Percentiles rank a stretch among this genome's conserved stretches.
Conservation (phyloP, 2,797 vertebrate species). For the Sparus aurata region DNA sequence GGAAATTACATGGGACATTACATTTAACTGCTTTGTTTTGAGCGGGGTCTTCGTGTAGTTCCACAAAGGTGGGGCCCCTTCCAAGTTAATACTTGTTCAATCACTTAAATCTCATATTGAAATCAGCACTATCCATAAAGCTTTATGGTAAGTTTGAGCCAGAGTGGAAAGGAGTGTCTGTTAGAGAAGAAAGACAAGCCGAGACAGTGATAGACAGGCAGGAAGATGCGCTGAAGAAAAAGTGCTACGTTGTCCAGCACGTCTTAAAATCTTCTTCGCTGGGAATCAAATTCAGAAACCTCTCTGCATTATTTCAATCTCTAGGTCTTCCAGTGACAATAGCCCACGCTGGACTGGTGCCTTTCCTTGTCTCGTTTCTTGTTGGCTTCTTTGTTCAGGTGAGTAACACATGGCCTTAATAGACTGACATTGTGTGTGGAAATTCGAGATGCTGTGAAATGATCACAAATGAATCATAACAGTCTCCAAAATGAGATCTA, state of each 20-base stretch:
- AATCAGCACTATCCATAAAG: constrained; percentile 72
- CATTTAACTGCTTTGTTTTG: constrained; percentile 83
- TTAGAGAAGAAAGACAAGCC: constrained; percentile 11
- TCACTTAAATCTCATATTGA: constrained; percentile 75
- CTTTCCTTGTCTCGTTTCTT: constrained; percentile 84
- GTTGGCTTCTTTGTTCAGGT: constrained; percentile 83
- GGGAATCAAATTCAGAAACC: constrained; percentile 14
- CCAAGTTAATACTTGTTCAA: constrained; percentile 70
- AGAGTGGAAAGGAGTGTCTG: constrained; percentile 36
- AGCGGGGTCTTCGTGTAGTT: constrained; percentile 74
- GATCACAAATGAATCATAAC: neutral
- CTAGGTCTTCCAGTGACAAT: constrained; percentile 82
- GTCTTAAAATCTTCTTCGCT: neutral
- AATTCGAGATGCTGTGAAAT: neutral
- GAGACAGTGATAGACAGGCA: constrained; percentile 26
- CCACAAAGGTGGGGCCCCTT: constrained; percentile 70
- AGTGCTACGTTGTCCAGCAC: neutral
- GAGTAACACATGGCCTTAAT: constrained; percentile 15
- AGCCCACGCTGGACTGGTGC: constrained; percentile 79
- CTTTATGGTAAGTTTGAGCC: constrained; percentile 55
- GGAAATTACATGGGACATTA: constrained; percentile 84
- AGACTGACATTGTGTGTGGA: neutral
- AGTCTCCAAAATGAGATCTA: neutral
- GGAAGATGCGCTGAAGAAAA: constrained; percentile 1
- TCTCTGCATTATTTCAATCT: constrained; percentile 7